These are phyloP conservation scores for Busseola fusca DNA, from an alignment of 2,888 invertebrate genomes.

Conservation along the genomic window DNA sequence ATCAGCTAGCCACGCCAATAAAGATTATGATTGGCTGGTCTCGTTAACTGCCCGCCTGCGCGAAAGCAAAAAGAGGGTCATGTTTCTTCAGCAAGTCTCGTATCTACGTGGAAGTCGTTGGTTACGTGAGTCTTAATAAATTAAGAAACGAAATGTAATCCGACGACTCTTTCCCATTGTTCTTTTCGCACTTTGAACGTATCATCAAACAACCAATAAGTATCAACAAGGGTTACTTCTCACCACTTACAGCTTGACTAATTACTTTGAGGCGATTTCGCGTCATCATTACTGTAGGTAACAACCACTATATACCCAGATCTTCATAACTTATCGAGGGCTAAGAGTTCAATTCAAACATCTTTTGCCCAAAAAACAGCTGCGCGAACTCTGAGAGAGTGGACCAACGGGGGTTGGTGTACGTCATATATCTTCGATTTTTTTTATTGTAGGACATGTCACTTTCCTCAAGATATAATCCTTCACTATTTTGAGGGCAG, in stretches of 20 bases:
- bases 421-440: too few relatives aligned
- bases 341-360: neutral
- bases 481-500: too few relatives aligned
- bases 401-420: too few relatives aligned
- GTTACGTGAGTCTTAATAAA: conserved; percentile 19
- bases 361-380: neutral
- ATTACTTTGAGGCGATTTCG: neutral
- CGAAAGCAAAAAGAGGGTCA: neutral
- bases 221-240: conserved; percentile 31
- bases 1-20: neutral
- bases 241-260: neutral
- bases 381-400: neutral
- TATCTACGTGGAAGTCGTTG: neutral
- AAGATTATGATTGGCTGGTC: neutral
- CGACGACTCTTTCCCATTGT: conserved; percentile 19
- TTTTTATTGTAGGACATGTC: too few relatives aligned
- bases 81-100: neutral
- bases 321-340: neutral
- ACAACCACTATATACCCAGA: neutral
- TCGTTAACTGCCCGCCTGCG: neutral
- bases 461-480: too few relatives aligned
- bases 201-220: conserved; percentile 25
- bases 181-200: conserved; percentile 21
- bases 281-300: neutral
- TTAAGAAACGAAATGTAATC: conserved; percentile 10